Base-by-base conservation (phyloP, 2,797 vertebrate species). In the Brotula barbata region DNA sequence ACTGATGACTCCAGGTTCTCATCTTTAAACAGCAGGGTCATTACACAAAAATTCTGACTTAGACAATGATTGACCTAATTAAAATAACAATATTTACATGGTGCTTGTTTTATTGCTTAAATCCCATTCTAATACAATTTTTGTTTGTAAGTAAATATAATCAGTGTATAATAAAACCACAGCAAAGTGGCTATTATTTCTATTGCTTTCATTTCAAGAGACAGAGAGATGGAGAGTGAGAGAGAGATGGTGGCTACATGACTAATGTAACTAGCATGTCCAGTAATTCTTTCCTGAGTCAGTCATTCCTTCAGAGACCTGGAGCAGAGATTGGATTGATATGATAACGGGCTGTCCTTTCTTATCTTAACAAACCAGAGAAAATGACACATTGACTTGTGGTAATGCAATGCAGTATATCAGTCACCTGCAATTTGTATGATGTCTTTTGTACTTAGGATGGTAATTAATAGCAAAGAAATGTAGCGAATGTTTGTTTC, bases 201-300 rank as follows among this genome's bases (percentile, higher is more conserved):
- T n/a, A 16, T 11, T 31, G 31, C 34, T 59, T 64, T 79, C 12
- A 74, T 58, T 63, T 19, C 10, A 58, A 67, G 59, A 8, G 25
- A 28, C 4, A 28, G 25, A 28, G 25, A 28, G 25, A 28, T 8
- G 8, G 25, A 28, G 25, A 28, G 25, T 4, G 25, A 28, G 25
- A 28, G 25, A 28, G 25, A 4, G 4, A 28, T 28, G 25, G 4
- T 54, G 37, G 55, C 25, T 5, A 44, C 31, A 79, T 82, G 77
- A 83, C 71, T 76, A 71, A 80, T 75, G 57, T 28, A 59, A 21
- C 15, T 15, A 15, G 14, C 25, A 47, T 47, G 46, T 31, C 46
- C 25, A n/a, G 44, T 23, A 80, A 75, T 80, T 50, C 63, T 83
- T 85, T 43, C 44, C 42, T 53, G 63, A 67, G 50, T 73, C 67